phyloP scores from a whole-genome alignment of 1,140 invertebrate species.

The Ptiloglossa arizonensis region DNA sequence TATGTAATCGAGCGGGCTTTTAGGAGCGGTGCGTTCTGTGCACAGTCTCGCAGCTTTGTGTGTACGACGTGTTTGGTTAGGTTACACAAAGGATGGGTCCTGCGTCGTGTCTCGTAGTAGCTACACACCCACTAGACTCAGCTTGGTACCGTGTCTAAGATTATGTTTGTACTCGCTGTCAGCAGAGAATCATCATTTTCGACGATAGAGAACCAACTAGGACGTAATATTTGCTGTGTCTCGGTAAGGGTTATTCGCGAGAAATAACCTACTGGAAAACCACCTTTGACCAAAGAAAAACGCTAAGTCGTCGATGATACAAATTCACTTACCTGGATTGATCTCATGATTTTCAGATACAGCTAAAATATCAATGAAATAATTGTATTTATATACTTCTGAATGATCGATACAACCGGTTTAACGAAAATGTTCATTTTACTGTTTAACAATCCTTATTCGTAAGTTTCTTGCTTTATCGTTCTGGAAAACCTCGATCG shows the following conservation, averaged over 20 bases:
- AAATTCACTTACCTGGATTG: background rate
- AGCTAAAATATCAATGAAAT: too few relatives aligned
- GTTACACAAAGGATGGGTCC: slow-evolving; percentile 62
- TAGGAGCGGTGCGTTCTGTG: slow-evolving; percentile 2
- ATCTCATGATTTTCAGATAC: background rate
- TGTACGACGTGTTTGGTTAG: slow-evolving; percentile 57
- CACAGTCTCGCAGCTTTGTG: background rate
- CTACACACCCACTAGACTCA: slow-evolving; percentile 59
- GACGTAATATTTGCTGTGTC: background rate
- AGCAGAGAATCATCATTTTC: slow-evolving; percentile 37
- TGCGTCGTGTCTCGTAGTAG: slow-evolving; percentile 32
- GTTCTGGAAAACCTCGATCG: too few relatives aligned
- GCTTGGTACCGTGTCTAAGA: slow-evolving; percentile 37
- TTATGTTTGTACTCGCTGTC: slow-evolving; percentile 46
- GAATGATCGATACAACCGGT: too few relatives aligned
- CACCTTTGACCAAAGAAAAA: background rate
- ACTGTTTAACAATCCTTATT: too few relatives aligned
- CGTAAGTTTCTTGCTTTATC: too few relatives aligned
- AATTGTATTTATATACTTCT: too few relatives aligned
- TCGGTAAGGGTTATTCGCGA: background rate
- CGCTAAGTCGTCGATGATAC: background rate
- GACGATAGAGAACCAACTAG: background rate
- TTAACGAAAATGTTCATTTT: too few relatives aligned
- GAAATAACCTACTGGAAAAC: background rate
- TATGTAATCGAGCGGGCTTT: slow-evolving; percentile 57